A percentile compares a stretch with the other conserved stretches of the same genome.
Evolutionary conservation across 2,888 invertebrate genomes (phyloP).

Genomic region (Leptogaster cylindrica): DNA sequence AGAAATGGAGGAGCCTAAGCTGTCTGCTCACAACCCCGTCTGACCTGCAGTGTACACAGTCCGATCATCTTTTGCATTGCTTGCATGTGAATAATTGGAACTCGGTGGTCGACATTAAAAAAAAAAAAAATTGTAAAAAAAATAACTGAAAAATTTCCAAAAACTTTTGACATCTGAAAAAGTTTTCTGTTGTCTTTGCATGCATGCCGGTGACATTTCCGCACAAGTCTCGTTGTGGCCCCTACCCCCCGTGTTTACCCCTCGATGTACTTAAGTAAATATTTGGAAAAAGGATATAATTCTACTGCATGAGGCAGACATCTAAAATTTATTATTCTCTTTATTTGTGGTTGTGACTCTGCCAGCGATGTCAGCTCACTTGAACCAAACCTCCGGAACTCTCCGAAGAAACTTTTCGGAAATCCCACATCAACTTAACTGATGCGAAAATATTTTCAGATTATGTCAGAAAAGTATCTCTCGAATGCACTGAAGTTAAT

Average conservation of each 20-base stretch:
- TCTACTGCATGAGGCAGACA: conserved; percentile 33
- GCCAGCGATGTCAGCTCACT: conserved; percentile 17
- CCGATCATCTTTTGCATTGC: conserved; percentile 32
- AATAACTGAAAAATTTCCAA: neutral
- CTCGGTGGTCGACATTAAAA: conserved; percentile 3
- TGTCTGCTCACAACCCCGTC: neutral
- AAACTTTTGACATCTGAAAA: conserved; percentile 24
- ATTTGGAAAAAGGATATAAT: conserved; percentile 36
- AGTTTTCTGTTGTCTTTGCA: conserved; percentile 14
- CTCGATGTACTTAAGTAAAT: conserved; percentile 36
- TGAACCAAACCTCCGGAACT: neutral
- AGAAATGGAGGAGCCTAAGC: conserved; percentile 13
- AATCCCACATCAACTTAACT: conserved; percentile 38
- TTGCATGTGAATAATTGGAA: conserved; percentile 37
- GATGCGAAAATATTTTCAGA: conserved; percentile 38
- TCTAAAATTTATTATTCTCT: conserved; percentile 34
- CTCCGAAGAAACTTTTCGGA: conserved; percentile 34
- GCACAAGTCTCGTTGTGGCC: neutral
- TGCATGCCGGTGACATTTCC: conserved; percentile 32
- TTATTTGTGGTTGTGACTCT: conserved; percentile 29
- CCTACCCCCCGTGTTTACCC: conserved; percentile 14
- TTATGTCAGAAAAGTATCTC: conserved; percentile 38
- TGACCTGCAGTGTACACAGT: neutral
- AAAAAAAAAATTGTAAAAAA: conserved; percentile 18
- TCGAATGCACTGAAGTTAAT: conserved; percentile 32